Percentiles rank a stretch among this genome's conserved stretches.
Evolutionary conservation across 2,888 invertebrate genomes (phyloP).

Genomic region (Gastrophysa polygoni): DNA sequence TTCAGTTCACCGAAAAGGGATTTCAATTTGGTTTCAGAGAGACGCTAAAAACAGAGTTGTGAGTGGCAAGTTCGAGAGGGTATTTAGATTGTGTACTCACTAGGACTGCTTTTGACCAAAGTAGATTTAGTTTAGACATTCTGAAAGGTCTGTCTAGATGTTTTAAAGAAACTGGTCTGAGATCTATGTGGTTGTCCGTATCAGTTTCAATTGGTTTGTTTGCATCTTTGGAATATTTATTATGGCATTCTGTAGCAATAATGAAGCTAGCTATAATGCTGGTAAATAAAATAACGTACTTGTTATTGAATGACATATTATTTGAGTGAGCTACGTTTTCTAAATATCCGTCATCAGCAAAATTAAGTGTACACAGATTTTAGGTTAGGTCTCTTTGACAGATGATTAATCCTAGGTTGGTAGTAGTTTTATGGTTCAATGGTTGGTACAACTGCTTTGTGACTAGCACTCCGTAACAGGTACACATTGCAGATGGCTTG

Average conservation of each 20-base stretch:
- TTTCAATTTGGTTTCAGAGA: constrained; percentile 83
- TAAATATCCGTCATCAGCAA: too few species aligned
- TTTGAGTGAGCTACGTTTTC: too few species aligned
- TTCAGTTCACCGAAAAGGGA: constrained; percentile 87
- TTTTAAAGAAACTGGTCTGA: constrained; percentile 62
- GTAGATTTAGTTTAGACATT: constrained; percentile 86
- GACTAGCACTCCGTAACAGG: too few species aligned
- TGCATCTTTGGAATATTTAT: constrained; percentile 71
- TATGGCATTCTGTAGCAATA: constrained; percentile 47
- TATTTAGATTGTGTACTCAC: constrained; percentile 61
- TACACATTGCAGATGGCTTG: too few species aligned
- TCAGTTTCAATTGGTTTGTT: constrained; percentile 56
- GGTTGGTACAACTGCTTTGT: too few species aligned
- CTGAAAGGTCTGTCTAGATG: constrained; percentile 83
- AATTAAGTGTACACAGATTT: too few species aligned
- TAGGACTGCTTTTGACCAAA: constrained; percentile 90
- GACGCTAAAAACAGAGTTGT: constrained; percentile 67
- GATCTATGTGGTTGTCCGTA: constrained; percentile 50
- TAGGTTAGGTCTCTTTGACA: too few species aligned
- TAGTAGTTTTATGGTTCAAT: too few species aligned
- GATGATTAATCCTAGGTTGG: too few species aligned
- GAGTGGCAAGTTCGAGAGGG: not conserved
- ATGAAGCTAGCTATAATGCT: not conserved
- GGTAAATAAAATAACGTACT: not conserved
- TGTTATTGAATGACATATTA: too few species aligned